Evolutionary conservation across 2,888 invertebrate genomes (phyloP), one percentile per base, ranked within the genome.

Genomic region (Luperina testacea): DNA sequence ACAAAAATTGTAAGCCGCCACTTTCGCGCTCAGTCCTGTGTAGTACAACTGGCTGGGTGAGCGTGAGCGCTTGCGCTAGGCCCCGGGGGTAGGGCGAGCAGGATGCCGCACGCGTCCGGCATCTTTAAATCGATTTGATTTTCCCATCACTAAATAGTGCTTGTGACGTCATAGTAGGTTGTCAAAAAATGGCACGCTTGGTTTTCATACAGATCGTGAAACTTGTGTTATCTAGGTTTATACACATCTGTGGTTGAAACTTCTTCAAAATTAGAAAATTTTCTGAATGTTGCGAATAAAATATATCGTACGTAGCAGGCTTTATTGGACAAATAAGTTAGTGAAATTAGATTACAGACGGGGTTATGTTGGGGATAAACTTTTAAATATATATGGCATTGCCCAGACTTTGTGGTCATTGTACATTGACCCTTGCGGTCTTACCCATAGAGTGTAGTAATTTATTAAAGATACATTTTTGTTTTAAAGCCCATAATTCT

Each of bases 191-290:
- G 38, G 38, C 38, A 38, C 38, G 38, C 38, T 38, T 38, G 38
- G 38, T 38, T 38, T 38, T 38, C 38, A 38, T 38, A 38, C 38
- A 38, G 38, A 38, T 38, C 38, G 6, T 38, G 38, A 38, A 6
- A 38, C 38, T 38, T 38, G 38, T 6, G 6, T 38, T 38, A 38
- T 38, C 38, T 38, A 38, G 38, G 38, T 38, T 38, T 38, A 38
- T 38, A 0, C 6, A 38, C 38, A 38, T 38, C 38, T 38, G 38
- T 38, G 38, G 27, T 69, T 75, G 15, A 9, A 77, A 88, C 75
- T 88, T 79, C 32, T 80, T 68, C 45, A 69, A 61, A 75, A 74
- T 72, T 74, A 75, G n/a, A 69, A 83, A 80, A 67, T 86, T 71
- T 71, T 65, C 38, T 59, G 74, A 77, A 88, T 74, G 71, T 78